Base-by-base conservation (phyloP, 2,888 invertebrate genomes). In the Steinernema scapterisci region DNA sequence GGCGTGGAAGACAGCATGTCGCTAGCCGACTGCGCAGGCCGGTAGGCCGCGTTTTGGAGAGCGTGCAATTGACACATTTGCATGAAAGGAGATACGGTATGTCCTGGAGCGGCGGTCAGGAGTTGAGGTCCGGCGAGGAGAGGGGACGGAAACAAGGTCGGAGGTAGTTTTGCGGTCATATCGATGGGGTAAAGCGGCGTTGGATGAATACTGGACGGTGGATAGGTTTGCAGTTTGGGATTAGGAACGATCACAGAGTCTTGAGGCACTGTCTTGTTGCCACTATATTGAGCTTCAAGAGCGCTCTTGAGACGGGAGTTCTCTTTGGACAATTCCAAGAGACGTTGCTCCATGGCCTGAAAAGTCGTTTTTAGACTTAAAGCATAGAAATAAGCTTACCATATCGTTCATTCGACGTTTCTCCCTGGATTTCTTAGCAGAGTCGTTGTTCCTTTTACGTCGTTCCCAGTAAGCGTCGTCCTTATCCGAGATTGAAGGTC, bases 281-380 rank as follows among this genome's bases (percentile, higher is more conserved):
- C n/a, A 21, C 1, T 23, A n/a, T 63, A 63, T 63, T 70, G 73
- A 19, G 71, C 75, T 44, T 81, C 81, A 75, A 97, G 90, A 87
- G 97, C 96, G 2, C 94, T 94, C 88, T 95, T 93, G 0, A 97
- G 91, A 70, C 95, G 93, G 88, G 95, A 94, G 89, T 97, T 97
- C 88, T 97, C 97, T 89, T 95, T 94, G 80, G 94, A 95, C 74
- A 99, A 90, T 88, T 96, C 95, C 74, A 95, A 92, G 43, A 97
- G 95, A 70, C 95, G 91, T 84, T 94, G 94, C 87, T 97, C 97
- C 77, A 97, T 90, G 0, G 95, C 94, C 94, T 96, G 94, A 89
- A 97, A 96, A 88, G 97, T 95, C 21, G 54, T 19, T 7, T 48
- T 52, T 19, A 23, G 21, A 19, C 6, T 48, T 11, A 0, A 27